These are phyloP conservation scores for Teleogryllus oceanicus DNA, from an alignment of 2,888 invertebrate genomes.

Conservation along the genomic window DNA sequence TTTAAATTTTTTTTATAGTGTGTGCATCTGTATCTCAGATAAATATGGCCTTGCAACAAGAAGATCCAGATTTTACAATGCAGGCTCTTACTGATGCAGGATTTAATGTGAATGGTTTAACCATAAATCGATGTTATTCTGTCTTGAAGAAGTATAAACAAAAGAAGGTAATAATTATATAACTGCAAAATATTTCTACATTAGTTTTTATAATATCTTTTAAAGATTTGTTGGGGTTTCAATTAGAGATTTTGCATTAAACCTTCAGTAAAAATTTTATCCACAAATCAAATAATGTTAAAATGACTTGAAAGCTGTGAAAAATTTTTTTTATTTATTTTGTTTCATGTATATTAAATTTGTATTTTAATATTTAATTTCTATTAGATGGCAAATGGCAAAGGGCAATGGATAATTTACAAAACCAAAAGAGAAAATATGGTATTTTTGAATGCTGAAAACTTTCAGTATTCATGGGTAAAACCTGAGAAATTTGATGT, in stretches of 20 bases:
- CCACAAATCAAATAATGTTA: no score
- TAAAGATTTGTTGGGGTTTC: no score
- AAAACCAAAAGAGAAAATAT: conserved; percentile 42
- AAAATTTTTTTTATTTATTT: no score
- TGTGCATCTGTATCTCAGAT: conserved; percentile 42
- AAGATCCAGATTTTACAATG: conserved; percentile 39
- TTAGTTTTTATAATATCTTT: no score
- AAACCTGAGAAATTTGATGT: conserved; percentile 54
- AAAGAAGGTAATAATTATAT: no score
- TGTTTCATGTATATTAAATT: no score
- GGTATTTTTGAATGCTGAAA: conserved; percentile 55
- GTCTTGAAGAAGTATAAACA: no score
- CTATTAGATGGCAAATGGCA: neutral
- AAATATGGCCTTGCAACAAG: conserved; percentile 42
- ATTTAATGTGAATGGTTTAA: neutral
- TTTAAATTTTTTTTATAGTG: conserved; percentile 39
- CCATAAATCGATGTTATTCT: no score
- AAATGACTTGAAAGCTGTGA: no score
- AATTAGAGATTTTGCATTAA: no score
- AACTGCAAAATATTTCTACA: no score
- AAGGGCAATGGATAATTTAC: conserved; percentile 42
- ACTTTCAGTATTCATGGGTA: conserved; percentile 53
- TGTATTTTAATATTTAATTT: neutral
- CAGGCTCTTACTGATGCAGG: neutral
- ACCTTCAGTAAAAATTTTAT: no score